Percentiles rank a stretch among this genome's conserved stretches.
phyloP scores from a whole-genome alignment of 2,113 vertebrate genomes.

The Pelmatolapia mariae region DNA sequence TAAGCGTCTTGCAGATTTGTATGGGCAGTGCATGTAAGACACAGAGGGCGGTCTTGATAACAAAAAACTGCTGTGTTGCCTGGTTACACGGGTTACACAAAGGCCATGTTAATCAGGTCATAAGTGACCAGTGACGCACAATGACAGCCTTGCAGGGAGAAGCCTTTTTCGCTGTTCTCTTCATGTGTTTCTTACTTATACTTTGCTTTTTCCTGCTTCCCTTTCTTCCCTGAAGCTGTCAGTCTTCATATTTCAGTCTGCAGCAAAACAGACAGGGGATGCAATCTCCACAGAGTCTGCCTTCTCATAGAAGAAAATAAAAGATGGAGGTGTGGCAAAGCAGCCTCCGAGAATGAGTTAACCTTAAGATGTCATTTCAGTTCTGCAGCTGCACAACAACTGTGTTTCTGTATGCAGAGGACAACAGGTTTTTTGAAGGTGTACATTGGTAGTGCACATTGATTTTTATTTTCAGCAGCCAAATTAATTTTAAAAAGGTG shows the following conservation, averaged over 20 bases:
- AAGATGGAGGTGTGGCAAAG: not conserved
- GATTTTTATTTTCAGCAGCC: not conserved
- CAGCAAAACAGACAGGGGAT: not conserved
- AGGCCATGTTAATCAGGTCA: slow-evolving; percentile 52
- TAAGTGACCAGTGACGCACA: slow-evolving; percentile 5
- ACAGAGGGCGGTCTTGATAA: slow-evolving; percentile 24
- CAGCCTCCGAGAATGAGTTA: not conserved
- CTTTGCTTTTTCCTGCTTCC: not conserved
- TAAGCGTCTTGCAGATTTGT: not conserved
- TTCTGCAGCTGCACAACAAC: not conserved
- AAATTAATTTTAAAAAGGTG: not conserved
- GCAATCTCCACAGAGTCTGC: not conserved
- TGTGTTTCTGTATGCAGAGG: not conserved
- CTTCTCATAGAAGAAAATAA: not conserved
- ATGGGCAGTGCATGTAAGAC: not conserved
- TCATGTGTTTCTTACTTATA: not conserved
- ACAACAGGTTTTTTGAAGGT: not conserved
- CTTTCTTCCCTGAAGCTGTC: not conserved
- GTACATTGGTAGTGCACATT: not conserved
- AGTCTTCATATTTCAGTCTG: not conserved
- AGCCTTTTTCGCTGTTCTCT: not conserved
- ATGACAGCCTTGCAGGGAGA: not conserved
- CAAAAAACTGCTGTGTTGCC: slow-evolving; percentile 47
- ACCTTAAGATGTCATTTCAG: not conserved
- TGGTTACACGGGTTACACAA: slow-evolving; percentile 53